These are phyloP conservation scores for Schlechtendalia chinensis DNA, from an alignment of 1,140 invertebrate genomes.

Conservation along the genomic window DNA sequence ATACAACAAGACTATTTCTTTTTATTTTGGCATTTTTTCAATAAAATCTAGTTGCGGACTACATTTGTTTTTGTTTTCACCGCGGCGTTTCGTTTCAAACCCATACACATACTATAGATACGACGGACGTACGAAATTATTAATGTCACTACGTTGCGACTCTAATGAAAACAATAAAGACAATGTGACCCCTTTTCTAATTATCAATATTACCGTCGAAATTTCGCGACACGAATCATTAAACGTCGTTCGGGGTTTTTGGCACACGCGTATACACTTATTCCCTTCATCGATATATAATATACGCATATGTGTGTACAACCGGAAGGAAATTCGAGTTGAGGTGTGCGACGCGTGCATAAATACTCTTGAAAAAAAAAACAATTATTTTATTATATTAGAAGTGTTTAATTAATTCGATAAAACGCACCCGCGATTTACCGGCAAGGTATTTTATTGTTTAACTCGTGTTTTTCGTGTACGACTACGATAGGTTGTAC, in stretches of 20 bases:
- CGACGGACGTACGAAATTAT: background rate
- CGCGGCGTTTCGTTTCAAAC: background rate
- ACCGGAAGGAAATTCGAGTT: background rate
- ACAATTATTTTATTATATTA: too few relatives aligned
- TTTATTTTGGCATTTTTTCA: slow-evolving; percentile 11
- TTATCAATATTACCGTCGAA: slow-evolving; percentile 1
- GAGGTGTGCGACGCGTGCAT: background rate
- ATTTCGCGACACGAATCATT: slow-evolving; percentile 37
- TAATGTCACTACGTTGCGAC: background rate
- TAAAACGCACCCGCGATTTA: too few relatives aligned
- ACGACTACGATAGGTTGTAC: too few relatives aligned
- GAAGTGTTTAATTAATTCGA: too few relatives aligned
- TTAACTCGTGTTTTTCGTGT: too few relatives aligned
- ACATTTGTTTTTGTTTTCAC: background rate
- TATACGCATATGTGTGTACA: too few relatives aligned
- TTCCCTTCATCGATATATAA: too few relatives aligned
- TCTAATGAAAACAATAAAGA: background rate
- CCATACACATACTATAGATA: too few relatives aligned
- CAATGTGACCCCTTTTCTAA: slow-evolving; percentile 3
- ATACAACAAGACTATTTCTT: background rate
- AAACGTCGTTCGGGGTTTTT: background rate
- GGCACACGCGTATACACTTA: too few relatives aligned
- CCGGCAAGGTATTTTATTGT: too few relatives aligned
- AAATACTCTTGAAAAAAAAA: too few relatives aligned
- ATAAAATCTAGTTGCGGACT: background rate